Base-by-base conservation (phyloP, 2,888 invertebrate genomes). In the Nyleta sp. region DNA sequence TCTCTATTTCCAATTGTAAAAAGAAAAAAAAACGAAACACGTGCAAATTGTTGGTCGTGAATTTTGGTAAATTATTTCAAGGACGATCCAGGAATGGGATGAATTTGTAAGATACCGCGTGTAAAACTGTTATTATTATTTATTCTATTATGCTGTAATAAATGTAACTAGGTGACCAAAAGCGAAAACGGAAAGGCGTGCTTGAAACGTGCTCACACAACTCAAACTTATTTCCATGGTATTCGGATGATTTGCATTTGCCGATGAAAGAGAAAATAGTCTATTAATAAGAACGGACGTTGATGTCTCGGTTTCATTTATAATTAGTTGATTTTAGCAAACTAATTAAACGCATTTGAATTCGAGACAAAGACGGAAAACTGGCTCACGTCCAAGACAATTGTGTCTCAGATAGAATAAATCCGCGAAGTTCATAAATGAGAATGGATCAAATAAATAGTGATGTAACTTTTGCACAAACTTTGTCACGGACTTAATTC, bases 331-430 rank as follows among this genome's bases (percentile, higher is more conserved):
- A 70, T 70, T 48, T 68, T 48, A 60, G 48, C 46, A 46, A 59
- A 71, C 64, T 71, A 48, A 71, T 64, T 71, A 48, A 70, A 64
- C 33, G 44, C 44, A 55, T 70, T 57, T 60, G 31, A 57, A 50
- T 76, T 57, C 18, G 17, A 55, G 28, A 76, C 50, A 62, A 64
- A 77, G 42, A 52, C 31, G 62, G 20, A 31, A 59, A 76, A 55
- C 50, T 76, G 70, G 64, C 70, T 62, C 52, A 70, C 64, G 53
- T 74, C 74, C 67, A 74, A 74, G 59, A 35, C 57, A 70, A 62
- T 57, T 68, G 50, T 35, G 57, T 50, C 44, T 62, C 38, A 48
- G 55, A 62, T 62, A 55, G 28, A 55, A 70, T 64, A 64, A 68
- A 73, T 64, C 64, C 40, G 44, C 48, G 48, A 70, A 73, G 52